These are phyloP conservation scores for Columba guinea DNA, from an alignment of 2,797 vertebrate species.

Conservation along the genomic window DNA sequence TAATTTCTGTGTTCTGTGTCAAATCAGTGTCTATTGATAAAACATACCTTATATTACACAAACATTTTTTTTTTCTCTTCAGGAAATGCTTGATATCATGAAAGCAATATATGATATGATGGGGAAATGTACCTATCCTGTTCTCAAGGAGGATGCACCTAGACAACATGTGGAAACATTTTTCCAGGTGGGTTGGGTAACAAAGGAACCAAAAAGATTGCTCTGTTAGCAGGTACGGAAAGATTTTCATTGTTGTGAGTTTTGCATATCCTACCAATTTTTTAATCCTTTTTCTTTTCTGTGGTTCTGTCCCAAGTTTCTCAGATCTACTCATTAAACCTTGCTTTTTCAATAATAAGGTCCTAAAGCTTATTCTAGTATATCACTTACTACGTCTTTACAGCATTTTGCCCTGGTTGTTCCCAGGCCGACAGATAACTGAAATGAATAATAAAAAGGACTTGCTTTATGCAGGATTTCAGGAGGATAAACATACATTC, in stretches of 20 bases:
- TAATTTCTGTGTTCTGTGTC: background rate
- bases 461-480: background rate
- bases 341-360: background rate
- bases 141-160: slow-evolving; percentile 94
- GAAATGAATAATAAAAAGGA: background rate
- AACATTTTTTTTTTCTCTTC: background rate
- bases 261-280: background rate
- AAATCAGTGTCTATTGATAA: background rate
- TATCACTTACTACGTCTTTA: background rate
- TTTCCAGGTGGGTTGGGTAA: slow-evolving; percentile 85
- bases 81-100: slow-evolving; percentile 99
- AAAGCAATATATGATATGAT: slow-evolving; percentile 99
- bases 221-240: background rate
- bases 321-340: background rate
- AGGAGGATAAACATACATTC: background rate
- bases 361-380: background rate
- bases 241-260: background rate
- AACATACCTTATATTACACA: background rate
- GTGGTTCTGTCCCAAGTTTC: background rate
- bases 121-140: slow-evolving; percentile 97
- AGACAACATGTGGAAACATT: slow-evolving; percentile 96
- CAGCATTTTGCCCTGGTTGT: background rate
- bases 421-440: background rate
- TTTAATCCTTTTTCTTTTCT: background rate
- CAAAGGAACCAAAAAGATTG: background rate